These are phyloP conservation scores for Chirona hameri DNA, from an alignment of 2,888 invertebrate genomes.

Conservation along the genomic window DNA sequence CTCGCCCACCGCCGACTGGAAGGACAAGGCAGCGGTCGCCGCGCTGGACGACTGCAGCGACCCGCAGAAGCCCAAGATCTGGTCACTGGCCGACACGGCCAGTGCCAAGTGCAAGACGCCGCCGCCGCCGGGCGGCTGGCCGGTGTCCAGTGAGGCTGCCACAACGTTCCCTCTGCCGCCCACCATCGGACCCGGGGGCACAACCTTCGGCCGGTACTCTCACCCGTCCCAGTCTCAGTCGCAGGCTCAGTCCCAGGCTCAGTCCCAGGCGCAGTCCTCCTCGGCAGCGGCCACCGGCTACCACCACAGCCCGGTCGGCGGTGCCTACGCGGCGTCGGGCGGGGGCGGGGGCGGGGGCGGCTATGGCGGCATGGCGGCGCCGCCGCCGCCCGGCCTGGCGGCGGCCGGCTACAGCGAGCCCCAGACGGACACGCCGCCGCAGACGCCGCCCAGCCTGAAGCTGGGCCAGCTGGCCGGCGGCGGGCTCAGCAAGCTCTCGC, in stretches of 20 bases:
- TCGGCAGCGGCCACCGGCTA: conserved; percentile 1
- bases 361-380: conserved; percentile 27
- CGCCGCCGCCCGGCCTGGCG: conserved; percentile 29
- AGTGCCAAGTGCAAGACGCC: conserved; percentile 92
- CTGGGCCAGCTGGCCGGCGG: conserved; percentile 30
- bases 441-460: conserved; percentile 75
- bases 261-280: not conserved
- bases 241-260: not conserved
- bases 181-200: conserved; percentile 38
- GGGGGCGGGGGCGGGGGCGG: no score
- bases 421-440: conserved; percentile 85
- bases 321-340: not conserved
- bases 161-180: conserved; percentile 39
- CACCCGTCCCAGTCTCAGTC: conserved; percentile 35
- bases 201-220: conserved; percentile 37
- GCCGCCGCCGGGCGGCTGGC: conserved; percentile 58
- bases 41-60: conserved; percentile 24
- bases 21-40: not conserved
- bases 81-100: conserved; percentile 90
- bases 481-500: not conserved
- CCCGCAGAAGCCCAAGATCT: conserved; percentile 80
- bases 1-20: not conserved
- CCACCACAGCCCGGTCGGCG: conserved; percentile 9
- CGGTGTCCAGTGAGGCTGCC: conserved; percentile 31
- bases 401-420: conserved; percentile 53